These are phyloP conservation scores for Drosophila persimilis DNA, from an alignment of 1,140 invertebrate species.

Conservation along the genomic window DNA sequence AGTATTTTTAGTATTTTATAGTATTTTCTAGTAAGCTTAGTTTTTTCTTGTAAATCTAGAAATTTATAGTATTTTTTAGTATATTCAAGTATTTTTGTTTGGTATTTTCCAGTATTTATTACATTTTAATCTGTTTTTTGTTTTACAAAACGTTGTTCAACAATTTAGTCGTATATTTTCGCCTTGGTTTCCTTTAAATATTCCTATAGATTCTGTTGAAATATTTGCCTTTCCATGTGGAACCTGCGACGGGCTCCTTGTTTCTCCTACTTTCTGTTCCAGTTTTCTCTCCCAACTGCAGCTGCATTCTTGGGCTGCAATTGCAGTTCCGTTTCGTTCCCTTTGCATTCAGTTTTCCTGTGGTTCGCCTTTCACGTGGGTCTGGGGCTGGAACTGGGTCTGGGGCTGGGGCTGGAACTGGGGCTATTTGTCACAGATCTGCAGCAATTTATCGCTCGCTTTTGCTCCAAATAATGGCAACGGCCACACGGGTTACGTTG, in stretches of 20 bases:
- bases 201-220: too few species aligned
- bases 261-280: background rate
- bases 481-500: slow-evolving; percentile 54
- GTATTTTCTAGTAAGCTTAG: too few species aligned
- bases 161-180: too few species aligned
- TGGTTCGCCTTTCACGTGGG: slow-evolving; percentile 40
- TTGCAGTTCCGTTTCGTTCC: background rate
- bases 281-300: slow-evolving; percentile 9
- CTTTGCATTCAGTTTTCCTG: slow-evolving; percentile 7
- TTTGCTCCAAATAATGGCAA: slow-evolving; percentile 41
- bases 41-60: too few species aligned
- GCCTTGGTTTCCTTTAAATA: too few species aligned
- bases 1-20: too few species aligned
- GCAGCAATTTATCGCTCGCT: slow-evolving; percentile 47
- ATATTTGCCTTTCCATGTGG: background rate
- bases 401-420: background rate
- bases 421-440: slow-evolving; percentile 54
- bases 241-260: background rate
- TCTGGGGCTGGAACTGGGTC: too few species aligned
- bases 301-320: slow-evolving; percentile 15
- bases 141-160: too few species aligned
- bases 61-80: too few species aligned
- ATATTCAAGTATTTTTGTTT: too few species aligned
- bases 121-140: too few species aligned
- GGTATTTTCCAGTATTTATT: too few species aligned